Conservation (phyloP, 2,888 invertebrate genomes). For the Thumatha senex region DNA sequence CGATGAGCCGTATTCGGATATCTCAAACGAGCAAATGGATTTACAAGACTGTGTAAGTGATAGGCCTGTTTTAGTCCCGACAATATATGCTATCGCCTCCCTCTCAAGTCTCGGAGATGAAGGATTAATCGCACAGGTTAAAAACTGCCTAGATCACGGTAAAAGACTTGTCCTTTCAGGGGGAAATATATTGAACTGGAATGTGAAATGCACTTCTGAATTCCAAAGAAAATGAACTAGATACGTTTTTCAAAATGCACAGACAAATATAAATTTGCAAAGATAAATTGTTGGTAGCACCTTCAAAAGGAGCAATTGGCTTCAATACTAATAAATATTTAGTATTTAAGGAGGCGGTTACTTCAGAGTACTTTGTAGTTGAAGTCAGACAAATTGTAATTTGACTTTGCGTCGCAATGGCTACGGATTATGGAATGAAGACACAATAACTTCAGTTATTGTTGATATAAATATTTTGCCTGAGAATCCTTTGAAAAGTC, state of each 20-base stretch:
- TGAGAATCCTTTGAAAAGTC: background rate
- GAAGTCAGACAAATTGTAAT: background rate
- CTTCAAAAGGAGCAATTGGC: too few species aligned
- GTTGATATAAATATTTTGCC: conserved; percentile 38
- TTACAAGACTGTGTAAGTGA: background rate
- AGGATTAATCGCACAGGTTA: too few species aligned
- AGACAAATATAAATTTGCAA: too few species aligned
- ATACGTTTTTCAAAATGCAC: too few species aligned
- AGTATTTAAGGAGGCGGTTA: background rate
- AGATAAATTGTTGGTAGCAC: too few species aligned
- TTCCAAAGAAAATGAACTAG: too few species aligned
- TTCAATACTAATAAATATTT: background rate
- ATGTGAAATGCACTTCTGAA: too few species aligned
- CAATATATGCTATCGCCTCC: background rate
- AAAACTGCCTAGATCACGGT: too few species aligned
- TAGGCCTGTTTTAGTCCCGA: background rate
- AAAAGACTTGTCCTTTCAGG: too few species aligned
- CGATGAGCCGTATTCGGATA: background rate
- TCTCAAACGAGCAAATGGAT: background rate
- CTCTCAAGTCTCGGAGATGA: too few species aligned
- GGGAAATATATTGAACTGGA: too few species aligned
- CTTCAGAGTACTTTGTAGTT: background rate
- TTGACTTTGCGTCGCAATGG: conserved; percentile 16
- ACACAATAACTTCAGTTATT: conserved; percentile 28
- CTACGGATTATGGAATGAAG: conserved; percentile 14